Base-by-base conservation (phyloP, 2,797 vertebrate genomes). In the Coendou prehensilis region DNA sequence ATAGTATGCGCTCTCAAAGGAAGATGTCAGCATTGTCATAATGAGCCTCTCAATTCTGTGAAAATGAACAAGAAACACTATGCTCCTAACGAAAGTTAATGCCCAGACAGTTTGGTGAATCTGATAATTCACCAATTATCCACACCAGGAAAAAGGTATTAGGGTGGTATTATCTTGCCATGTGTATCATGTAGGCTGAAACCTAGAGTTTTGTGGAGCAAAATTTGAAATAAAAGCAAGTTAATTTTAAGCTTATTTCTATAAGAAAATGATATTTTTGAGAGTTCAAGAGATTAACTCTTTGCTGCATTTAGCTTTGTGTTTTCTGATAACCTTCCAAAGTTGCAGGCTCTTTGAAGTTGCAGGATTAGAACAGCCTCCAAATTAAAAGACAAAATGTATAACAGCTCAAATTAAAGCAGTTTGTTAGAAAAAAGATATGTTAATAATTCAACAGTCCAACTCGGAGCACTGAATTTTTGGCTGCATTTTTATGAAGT, bases 11-110 rank as follows among this genome's bases (percentile, higher is more conserved):
- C 52, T 96, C 94, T 73, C 87, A 41, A 96, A 89, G 9, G 93
- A 57, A 67, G 71, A 94, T 80, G 41, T 94, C 95, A 91, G 80
- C 96, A 97, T 89, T 56, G 37, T 82, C 78, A 23, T 20, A 33
- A 95, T 87, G 61, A 96, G 41, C 56, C 79, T 87, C 91, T 94
- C 90, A 69, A 76, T 96, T 95, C 87, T 23, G 0, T 79, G 79
- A 87, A 88, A 94, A 79, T 37, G 79, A 97, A 90, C 67, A 89
- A 45, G 92, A 96, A 96, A 69, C 84, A 83, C 4, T 41, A 33
- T 45, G 91, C 26, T 76, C 14, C 82, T 88, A 37, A 15, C 75
- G 91, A 93, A 41, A 56, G 41, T 80, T 78, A 5, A 9, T 84
- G 52, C 76, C 47, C 33, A 73, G 50, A 95, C 69, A 67, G 71